A percentile compares a stretch with the other conserved stretches of the same genome.
Conservation (phyloP, 1,140 invertebrate species). For the Teleopsis dalmanni region DNA sequence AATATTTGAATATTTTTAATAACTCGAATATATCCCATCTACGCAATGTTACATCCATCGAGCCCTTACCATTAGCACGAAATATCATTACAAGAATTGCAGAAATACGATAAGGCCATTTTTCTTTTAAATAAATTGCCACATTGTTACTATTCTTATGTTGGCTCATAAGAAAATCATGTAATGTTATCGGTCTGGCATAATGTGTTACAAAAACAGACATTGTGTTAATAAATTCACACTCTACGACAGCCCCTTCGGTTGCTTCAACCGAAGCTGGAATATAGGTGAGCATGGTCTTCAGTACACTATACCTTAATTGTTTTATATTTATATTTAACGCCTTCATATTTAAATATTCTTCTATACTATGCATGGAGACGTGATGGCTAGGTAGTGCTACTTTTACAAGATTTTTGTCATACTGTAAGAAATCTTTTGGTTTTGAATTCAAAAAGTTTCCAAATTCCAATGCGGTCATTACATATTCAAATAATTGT, state of each 20-base stretch:
- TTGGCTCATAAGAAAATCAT: constrained; percentile 28
- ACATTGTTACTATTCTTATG: constrained; percentile 28
- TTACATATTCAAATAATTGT: constrained; percentile 33
- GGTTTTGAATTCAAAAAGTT: constrained; percentile 33
- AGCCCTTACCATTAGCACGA: constrained; percentile 31
- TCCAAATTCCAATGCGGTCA: constrained; percentile 36
- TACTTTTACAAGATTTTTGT: constrained; percentile 19
- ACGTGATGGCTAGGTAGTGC: constrained; percentile 21
- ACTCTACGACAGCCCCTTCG: constrained; percentile 27
- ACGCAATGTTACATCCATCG: constrained; percentile 29
- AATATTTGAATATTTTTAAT: constrained; percentile 35
- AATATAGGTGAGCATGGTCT: constrained; percentile 28
- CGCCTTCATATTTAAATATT: constrained; percentile 15
- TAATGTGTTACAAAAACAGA: constrained; percentile 26
- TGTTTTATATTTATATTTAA: constrained; percentile 17
- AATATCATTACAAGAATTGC: constrained; percentile 23
- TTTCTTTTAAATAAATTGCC: constrained; percentile 26
- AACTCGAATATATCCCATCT: constrained; percentile 31
- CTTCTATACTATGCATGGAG: constrained; percentile 15
- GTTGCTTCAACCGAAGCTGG: constrained; percentile 28
- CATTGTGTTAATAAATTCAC: constrained; percentile 28
- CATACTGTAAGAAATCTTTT: constrained; percentile 33
- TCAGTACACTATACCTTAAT: constrained; percentile 16
- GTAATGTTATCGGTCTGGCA: constrained; percentile 23
- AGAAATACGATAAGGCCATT: constrained; percentile 31